These are phyloP conservation scores for Microctenopoma steveboyesi DNA, from an alignment of 2,797 vertebrate genomes.

Conservation along the genomic window DNA sequence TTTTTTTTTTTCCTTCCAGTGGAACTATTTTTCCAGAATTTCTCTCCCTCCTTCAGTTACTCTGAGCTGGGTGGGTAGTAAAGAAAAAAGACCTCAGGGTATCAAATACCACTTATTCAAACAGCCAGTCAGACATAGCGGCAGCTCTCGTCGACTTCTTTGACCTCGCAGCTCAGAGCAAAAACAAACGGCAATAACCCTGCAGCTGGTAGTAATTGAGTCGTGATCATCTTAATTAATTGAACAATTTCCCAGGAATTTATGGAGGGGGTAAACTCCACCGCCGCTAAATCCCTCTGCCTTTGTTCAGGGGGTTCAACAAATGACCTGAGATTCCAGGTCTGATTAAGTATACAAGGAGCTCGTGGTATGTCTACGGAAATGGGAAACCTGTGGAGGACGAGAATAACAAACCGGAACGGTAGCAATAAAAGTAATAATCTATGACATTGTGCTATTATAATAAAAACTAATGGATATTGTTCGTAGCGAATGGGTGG, in stretches of 20 bases:
- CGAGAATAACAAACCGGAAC: conserved; percentile 21
- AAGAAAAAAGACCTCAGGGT: conserved; percentile 81
- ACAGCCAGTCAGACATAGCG: conserved; percentile 91
- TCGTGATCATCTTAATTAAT: conserved; percentile 93
- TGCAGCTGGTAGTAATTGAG: conserved; percentile 93
- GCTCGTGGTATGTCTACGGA: conserved; percentile 11
- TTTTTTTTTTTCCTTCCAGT: conserved; percentile 40
- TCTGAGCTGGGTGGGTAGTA: conserved; percentile 62
- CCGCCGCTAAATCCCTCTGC: conserved; percentile 62
- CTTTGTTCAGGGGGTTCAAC: conserved; percentile 70
- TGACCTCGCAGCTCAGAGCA: conserved; percentile 87
- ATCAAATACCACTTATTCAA: conserved; percentile 95
- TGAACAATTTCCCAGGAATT: conserved; percentile 91
- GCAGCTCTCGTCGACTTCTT: conserved; percentile 88
- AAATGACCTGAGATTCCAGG: conserved; percentile 73
- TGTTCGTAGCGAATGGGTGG: not conserved
- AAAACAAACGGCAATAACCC: conserved; percentile 92
- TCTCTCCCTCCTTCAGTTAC: conserved; percentile 66
- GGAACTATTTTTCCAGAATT: conserved; percentile 60
- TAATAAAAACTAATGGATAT: not conserved
- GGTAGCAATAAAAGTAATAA: conserved; percentile 10
- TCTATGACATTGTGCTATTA: conserved; percentile 1
- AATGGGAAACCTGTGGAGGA: conserved; percentile 29
- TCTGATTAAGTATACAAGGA: conserved; percentile 63
- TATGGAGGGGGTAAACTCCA: conserved; percentile 79